Evolutionary conservation across 2,113 vertebrate species (phyloP), one percentile per base, ranked within the genome.

Genomic region (Gorilla gorilla): DNA sequence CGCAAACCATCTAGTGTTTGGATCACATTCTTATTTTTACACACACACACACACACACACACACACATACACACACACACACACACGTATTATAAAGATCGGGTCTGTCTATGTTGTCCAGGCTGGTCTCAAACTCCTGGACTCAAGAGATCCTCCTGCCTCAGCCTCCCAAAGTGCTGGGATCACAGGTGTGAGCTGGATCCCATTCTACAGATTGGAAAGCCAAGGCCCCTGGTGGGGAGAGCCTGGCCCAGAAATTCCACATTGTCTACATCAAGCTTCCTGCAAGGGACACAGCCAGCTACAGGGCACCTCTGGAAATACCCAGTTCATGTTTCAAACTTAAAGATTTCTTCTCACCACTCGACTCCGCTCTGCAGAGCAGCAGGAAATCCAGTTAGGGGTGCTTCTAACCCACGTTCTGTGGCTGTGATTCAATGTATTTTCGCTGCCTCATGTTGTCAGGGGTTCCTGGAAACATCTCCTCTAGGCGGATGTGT

Each of bases 401-500:
- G 50, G 43, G 16, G 1, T 0, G 12, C 80, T 13, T 82, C 70
- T 17, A 6, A 40, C 27, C 64, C 10, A 1, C 35, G 4, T 7
- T 4, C 27, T 61, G 5, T 0, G 17, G 32, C 18, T 50, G 20
- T 27, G 61, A 64, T 50, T 59, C 66, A 27, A 4, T 0, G 3
- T 1, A 9, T 14, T 8, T 18, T 23, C 30, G 22, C 45, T 17
- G 16, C 1, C 89, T n/a, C 9, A 0, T 0, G 38, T 0, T 6
- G 23, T 50, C 27, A 50, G 35, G 40, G 11, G 40, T 96, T 97
- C 91, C 82, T 86, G 95, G 89, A 97, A 95, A 55, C 89, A 55
- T 82, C 92, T 55, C 66, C 40, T 38, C 0, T 0, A 23, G 50
- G 82, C 32, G 0, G 91, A 14, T 55, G 40, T 16, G 3, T 45